Percentiles rank a stretch among this genome's conserved stretches.
Evolutionary conservation across 2,797 vertebrate species (phyloP).

Genomic region (Diplodus sargus): DNA sequence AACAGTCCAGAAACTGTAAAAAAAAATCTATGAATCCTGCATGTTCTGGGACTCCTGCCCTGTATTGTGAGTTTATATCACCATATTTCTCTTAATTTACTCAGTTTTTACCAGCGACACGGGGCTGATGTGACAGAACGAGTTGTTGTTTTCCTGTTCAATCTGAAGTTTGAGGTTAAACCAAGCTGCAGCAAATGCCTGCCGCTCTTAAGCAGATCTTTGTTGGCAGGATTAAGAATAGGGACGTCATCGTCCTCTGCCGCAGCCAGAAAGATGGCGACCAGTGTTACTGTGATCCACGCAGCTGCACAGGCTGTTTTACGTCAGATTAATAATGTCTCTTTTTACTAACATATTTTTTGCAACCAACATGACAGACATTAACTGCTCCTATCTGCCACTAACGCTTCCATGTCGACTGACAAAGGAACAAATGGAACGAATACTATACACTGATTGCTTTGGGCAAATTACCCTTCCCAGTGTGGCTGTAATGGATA

Average conservation of each 20-base stretch:
- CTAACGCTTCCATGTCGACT: background rate
- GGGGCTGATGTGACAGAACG: too few relatives aligned
- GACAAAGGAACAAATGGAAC: too few relatives aligned
- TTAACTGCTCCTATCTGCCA: background rate
- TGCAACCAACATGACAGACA: background rate
- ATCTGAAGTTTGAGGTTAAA: background rate
- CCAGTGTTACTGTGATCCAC: background rate
- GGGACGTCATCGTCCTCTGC: background rate
- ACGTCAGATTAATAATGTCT: background rate
- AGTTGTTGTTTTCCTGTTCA: background rate
- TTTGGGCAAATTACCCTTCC: background rate
- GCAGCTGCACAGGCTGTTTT: background rate
- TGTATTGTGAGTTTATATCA: background rate
- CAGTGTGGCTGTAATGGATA: background rate
- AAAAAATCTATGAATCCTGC: background rate
- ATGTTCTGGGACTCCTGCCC: background rate
- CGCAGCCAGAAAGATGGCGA: background rate
- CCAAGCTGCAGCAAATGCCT: background rate
- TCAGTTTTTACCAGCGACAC: background rate
- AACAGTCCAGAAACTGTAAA: background rate
- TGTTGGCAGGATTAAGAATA: background rate
- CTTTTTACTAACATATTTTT: background rate
- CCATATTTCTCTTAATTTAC: background rate
- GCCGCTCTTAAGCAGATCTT: background rate
- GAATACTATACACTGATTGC: background rate